Evolutionary conservation across 2,888 invertebrate species (phyloP), one percentile per base, ranked within the genome.

Genomic region (Clitarchus hookeri): DNA sequence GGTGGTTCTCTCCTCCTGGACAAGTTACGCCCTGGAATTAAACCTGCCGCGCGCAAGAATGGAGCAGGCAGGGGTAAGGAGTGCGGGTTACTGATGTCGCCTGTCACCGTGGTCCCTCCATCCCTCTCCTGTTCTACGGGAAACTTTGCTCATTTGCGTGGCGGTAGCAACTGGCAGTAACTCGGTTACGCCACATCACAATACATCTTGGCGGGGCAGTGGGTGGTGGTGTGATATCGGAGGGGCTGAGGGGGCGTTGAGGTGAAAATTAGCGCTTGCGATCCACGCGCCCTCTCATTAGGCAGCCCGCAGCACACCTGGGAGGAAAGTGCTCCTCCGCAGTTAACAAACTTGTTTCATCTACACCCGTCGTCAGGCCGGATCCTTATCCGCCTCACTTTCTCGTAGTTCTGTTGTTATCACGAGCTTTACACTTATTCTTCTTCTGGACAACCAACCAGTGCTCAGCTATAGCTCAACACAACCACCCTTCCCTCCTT

Each of bases 111-210:
- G 8, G 16, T 19, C 65, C 65, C 65, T 65, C 19, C 65, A 11
- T 23, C 65, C 8, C 65, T 65, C 16, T 9, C 65, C 19, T 65
- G 11, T 19, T 23, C n/a, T 8, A 1, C 23, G 8, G 19, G n/a
- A 65, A 65, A 65, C 65, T 65, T 65, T 65, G 65, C 65, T 65
- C 65, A 65, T 65, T 65, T 65, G 65, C 65, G 13, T n/a, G 65
- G 65, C 65, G 65, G 65, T n/a, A 65, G 65, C 65, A 19, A 65
- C 65, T n/a, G 65, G n/a, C 65, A 65, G 65, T 65, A 65, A 65
- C 65, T 65, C 65, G 65, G 65, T 65, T 65, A 23, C 65, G 65
- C 65, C 65, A 65, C 65, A 65, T 65, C 65, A 65, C 65, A 65
- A 65, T 65, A 65, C 65, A 65, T 65, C 65, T 65, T n/a, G 65